These are phyloP conservation scores for Hylyphantes graminicola DNA, from an alignment of 1,140 invertebrate species.

Conservation along the genomic window DNA sequence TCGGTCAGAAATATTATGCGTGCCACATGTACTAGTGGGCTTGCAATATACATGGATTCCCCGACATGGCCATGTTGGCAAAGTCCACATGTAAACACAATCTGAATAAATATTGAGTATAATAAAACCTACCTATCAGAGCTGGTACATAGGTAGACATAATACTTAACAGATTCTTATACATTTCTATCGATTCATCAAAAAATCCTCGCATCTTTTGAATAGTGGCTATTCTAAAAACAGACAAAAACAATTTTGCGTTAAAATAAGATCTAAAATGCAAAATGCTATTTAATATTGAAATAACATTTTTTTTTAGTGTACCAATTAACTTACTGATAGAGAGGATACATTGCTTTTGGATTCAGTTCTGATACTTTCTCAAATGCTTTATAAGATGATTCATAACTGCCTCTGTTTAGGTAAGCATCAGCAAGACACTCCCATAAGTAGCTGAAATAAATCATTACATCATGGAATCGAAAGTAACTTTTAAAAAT, in stretches of 20 bases:
- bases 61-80: too few species aligned
- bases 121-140: slow-evolving; percentile 71
- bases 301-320: neutral
- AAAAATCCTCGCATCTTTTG: slow-evolving; percentile 79
- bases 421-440: slow-evolving; percentile 89
- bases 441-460: slow-evolving; percentile 79
- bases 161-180: slow-evolving; percentile 75
- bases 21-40: too few species aligned
- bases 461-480: neutral
- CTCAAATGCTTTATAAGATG: slow-evolving; percentile 86
- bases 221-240: slow-evolving; percentile 76
- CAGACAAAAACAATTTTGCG: neutral
- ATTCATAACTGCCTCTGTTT: slow-evolving; percentile 82
- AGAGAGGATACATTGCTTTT: slow-evolving; percentile 78
- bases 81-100: too few species aligned
- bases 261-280: neutral
- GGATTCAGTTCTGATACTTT: slow-evolving; percentile 78
- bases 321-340: slow-evolving; percentile 71
- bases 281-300: neutral
- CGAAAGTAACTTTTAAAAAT: too few species aligned
- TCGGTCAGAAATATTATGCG: too few species aligned
- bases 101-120: too few species aligned
- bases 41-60: too few species aligned
- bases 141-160: slow-evolving; percentile 78
- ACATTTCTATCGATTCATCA: slow-evolving; percentile 78